Evolutionary conservation across 2,113 vertebrate genomes (phyloP), one percentile per base, ranked within the genome.

Genomic region (Phalacrocorax brasilianus): DNA sequence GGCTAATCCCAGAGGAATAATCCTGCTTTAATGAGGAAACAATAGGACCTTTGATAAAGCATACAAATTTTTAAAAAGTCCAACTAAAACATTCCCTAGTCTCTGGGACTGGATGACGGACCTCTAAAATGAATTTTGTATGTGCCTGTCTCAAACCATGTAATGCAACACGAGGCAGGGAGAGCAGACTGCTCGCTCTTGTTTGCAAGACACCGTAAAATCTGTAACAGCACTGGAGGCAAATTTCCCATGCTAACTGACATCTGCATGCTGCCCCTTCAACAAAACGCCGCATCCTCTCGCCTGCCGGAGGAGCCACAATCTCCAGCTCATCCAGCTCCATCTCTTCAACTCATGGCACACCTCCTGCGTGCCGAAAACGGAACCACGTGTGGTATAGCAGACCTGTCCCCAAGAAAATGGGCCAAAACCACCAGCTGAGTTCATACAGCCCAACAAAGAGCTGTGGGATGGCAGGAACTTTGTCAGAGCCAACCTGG

Each of bases 11-110:
- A 89, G 58, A 56, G 66, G 84, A 45, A 89, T 76, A 95, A 96
- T 91, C 89, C 86, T 50, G 73, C 75, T 95, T 95, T 89, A 89
- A 89, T 35, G 76, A 92, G 53, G 85, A 82, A 93, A 94, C 80
- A 92, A 89, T 38, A 65, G 58, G 77, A 81, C 35, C 45, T 89
- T 85, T 91, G 91, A 94, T 85, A 93, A 89, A 85, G 73, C 63
- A 58, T 21, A 68, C 24, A 79, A 27, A 95, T 85, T 61, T 85
- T 68, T 49, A 14, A 92, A 82, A 93, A 92, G 77, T 70, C 66
- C 49, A 44, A 8, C 33, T 72, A 85, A 65, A 89, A 65, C 53
- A 82, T 87, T 81, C 92, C 74, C 85, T 53, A 38, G 28, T 88
- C 63, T 58, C 63, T 42, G 70, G 65, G 53, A 78, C 56, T 12